Conservation (phyloP, 2,797 vertebrate genomes). For the Chelidonichthys spinosus region DNA sequence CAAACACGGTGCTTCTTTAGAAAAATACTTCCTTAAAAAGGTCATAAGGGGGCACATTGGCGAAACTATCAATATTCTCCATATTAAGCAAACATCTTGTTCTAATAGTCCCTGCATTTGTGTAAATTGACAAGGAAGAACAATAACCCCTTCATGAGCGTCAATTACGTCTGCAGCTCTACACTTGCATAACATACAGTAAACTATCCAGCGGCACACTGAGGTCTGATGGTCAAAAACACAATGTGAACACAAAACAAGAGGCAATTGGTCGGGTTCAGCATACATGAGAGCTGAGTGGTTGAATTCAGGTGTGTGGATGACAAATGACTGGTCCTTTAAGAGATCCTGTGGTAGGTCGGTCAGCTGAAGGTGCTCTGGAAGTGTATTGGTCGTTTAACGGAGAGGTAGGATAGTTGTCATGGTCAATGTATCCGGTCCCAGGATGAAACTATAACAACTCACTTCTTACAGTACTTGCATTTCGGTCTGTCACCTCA, state of each 20-base stretch:
- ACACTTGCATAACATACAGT: constrained; percentile 36
- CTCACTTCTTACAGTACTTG: constrained; percentile 45
- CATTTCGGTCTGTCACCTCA: constrained; percentile 9
- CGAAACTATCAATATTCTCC: constrained; percentile 16
- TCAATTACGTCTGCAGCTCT: constrained; percentile 39
- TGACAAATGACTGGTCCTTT: constrained; percentile 31
- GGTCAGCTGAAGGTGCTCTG: constrained; percentile 42
- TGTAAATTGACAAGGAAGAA: constrained; percentile 23
- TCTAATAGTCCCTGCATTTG: constrained; percentile 1
- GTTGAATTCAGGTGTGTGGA: constrained; percentile 2
- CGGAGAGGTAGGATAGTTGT: constrained; percentile 84
- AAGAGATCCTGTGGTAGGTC: constrained; percentile 17
- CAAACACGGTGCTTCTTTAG: constrained; percentile 62
- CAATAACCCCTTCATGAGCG: constrained; percentile 30
- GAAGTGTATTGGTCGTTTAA: constrained; percentile 58
- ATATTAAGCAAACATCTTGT: constrained; percentile 22
- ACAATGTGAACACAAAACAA: constrained; percentile 42
- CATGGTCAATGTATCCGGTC: constrained; percentile 69
- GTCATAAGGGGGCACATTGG: background rate
- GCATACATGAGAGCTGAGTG: constrained; percentile 1
- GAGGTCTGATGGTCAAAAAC: constrained; percentile 62
- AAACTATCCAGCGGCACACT: constrained; percentile 52
- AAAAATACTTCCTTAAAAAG: constrained; percentile 63
- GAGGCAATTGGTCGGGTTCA: constrained; percentile 54
- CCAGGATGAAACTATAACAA: constrained; percentile 40